Percentiles rank a stretch among this genome's conserved stretches.
Conservation (phyloP, 1,140 invertebrate species). For the Bombus picipes region DNA sequence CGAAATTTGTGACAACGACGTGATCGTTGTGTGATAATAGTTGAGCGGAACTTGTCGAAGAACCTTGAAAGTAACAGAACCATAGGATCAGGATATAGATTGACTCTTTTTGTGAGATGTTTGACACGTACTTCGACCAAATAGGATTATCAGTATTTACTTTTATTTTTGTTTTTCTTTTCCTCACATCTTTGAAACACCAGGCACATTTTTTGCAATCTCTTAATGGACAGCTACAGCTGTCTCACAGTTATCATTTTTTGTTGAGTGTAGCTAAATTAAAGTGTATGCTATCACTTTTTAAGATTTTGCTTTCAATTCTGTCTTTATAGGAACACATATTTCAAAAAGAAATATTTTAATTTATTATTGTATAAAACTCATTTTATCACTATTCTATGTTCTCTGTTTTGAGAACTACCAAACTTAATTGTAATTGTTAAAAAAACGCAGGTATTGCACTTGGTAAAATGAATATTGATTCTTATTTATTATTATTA, state of each 20-base stretch:
- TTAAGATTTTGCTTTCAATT: too few species aligned
- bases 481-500: neutral
- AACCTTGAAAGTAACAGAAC: neutral
- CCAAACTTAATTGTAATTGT: too few species aligned
- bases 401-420: too few species aligned
- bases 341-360: too few species aligned
- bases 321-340: too few species aligned
- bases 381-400: too few species aligned
- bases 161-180: neutral
- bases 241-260: too few species aligned
- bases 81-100: neutral
- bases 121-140: neutral
- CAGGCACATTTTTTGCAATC: neutral
- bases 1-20: slow-evolving; percentile 5
- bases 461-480: neutral
- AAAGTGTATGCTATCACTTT: too few species aligned
- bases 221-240: too few species aligned
- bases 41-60: neutral
- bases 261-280: too few species aligned
- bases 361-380: too few species aligned
- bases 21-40: slow-evolving; percentile 20
- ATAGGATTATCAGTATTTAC: neutral
- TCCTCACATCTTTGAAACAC: neutral
- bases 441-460: neutral
- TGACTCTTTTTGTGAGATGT: neutral